Conservation (phyloP, 2,113 vertebrate genomes). For the Pseudorhombus dupliciocellatus region DNA sequence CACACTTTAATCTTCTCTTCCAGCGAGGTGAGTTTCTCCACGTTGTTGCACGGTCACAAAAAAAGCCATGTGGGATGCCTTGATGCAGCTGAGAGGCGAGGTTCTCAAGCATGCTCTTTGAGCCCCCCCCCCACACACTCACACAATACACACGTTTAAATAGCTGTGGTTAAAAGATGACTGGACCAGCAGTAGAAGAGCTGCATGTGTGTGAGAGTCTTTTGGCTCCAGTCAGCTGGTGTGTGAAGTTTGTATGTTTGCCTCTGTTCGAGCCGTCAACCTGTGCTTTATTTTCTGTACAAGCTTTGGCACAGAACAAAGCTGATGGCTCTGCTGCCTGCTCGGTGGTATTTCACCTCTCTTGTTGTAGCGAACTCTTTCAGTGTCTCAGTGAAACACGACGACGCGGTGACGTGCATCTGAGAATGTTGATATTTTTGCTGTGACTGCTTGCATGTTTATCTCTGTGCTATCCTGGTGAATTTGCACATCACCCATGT, state of each 20-base stretch:
- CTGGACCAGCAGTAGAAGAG: conserved; percentile 44
- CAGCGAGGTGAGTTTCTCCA: conserved; percentile 90
- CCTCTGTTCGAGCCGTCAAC: conserved; percentile 23
- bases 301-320: conserved; percentile 42
- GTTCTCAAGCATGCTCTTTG: conserved; percentile 73
- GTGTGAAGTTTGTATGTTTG: conserved; percentile 36
- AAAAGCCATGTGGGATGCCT: conserved; percentile 66
- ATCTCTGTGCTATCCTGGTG: conserved; percentile 14
- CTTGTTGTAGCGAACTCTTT: background rate
- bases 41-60: conserved; percentile 67
- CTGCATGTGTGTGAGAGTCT: conserved; percentile 60
- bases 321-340: conserved; percentile 42
- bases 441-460: conserved; percentile 47
- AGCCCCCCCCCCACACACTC: conserved; percentile 19
- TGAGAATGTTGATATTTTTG: conserved; percentile 37
- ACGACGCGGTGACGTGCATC: conserved; percentile 16
- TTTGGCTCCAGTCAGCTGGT: conserved; percentile 50
- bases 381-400: conserved; percentile 19
- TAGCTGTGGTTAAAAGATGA: conserved; percentile 47
- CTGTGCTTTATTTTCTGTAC: conserved; percentile 36
- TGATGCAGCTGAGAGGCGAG: conserved; percentile 67
- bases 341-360: conserved; percentile 32
- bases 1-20: conserved; percentile 96
- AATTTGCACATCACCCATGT: conserved; percentile 3
- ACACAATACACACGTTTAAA: conserved; percentile 27